A percentile compares a stretch with the other conserved stretches of the same genome.
Conservation (phyloP, 2,113 vertebrate genomes). For the Shinisaurus crocodilurus region DNA sequence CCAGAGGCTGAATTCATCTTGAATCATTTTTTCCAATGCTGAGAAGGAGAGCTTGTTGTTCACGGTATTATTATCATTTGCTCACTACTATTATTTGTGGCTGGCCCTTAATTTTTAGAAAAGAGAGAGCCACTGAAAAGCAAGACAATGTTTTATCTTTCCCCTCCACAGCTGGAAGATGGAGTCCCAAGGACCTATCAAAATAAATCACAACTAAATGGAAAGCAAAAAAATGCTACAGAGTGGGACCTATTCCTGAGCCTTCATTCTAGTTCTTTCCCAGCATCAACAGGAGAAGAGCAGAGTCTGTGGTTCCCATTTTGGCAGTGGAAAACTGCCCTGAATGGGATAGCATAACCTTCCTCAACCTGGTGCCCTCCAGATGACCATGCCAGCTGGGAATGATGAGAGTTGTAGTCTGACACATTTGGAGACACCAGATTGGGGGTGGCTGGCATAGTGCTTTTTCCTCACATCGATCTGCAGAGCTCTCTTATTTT, state of each 20-base stretch:
- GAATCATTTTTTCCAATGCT: background rate
- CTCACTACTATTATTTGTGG: background rate
- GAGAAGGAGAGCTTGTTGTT: background rate
- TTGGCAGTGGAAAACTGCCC: background rate
- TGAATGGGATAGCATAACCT: background rate
- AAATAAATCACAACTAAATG: conserved; percentile 34
- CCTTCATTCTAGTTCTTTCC: background rate
- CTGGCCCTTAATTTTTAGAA: conserved; percentile 10
- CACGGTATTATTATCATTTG: background rate
- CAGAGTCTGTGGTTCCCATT: conserved; percentile 32
- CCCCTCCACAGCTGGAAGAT: background rate
- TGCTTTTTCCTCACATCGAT: background rate
- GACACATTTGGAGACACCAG: too few species aligned
- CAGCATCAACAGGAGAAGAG: conserved; percentile 2
- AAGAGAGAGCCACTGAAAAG: background rate
- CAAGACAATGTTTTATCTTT: background rate
- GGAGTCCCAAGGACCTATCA: background rate
- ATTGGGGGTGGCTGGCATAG: background rate
- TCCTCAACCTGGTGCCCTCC: too few species aligned
- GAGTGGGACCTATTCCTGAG: background rate
- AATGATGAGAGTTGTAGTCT: too few species aligned
- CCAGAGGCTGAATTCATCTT: conserved; percentile 11
- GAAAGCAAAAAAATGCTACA: conserved; percentile 36
- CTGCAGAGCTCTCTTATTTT: conserved; percentile 2
- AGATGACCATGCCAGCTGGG: too few species aligned